phyloP scores from a whole-genome alignment of 2,888 invertebrate species.

The Sphaeridia pumilis region DNA sequence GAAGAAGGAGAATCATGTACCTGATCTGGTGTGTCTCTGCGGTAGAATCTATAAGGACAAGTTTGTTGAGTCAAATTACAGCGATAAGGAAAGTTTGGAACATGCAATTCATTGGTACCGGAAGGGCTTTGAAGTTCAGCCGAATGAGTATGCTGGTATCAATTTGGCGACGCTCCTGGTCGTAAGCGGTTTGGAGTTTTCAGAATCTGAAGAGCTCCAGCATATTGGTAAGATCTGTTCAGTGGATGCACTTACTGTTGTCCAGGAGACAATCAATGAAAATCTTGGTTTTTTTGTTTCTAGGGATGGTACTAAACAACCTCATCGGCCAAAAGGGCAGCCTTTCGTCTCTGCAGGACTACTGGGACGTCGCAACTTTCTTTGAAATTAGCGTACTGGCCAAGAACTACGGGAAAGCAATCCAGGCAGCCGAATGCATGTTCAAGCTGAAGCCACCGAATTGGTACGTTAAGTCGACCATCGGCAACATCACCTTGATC shows the following conservation, averaged over 20 bases:
- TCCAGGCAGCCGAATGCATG: conserved; percentile 92
- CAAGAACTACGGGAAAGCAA: conserved; percentile 91
- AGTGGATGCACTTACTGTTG: neutral
- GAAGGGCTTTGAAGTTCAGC: conserved; percentile 94
- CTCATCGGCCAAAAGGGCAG: conserved; percentile 96
- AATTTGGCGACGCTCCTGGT: conserved; percentile 94
- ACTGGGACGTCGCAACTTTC: conserved; percentile 99
- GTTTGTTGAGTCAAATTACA: conserved; percentile 90
- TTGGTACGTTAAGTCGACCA: conserved; percentile 94
- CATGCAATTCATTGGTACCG: conserved; percentile 96
- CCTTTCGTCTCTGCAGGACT: conserved; percentile 79
- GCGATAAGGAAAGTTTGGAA: conserved; percentile 71
- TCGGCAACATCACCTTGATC: conserved; percentile 89
- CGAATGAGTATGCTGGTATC: conserved; percentile 97
- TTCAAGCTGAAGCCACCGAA: conserved; percentile 79
- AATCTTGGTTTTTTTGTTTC: conserved; percentile 17
- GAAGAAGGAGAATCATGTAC: conserved; percentile 86
- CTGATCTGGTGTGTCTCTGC: conserved; percentile 93
- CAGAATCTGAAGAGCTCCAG: conserved; percentile 77
- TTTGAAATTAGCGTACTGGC: conserved; percentile 96
- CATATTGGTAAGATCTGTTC: conserved; percentile 56
- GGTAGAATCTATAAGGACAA: conserved; percentile 95
- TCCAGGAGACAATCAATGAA: neutral
- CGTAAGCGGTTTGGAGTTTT: conserved; percentile 90
- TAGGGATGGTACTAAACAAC: conserved; percentile 86